These are phyloP conservation scores for Thecophora atra DNA, from an alignment of 2,888 invertebrate genomes.

Conservation along the genomic window DNA sequence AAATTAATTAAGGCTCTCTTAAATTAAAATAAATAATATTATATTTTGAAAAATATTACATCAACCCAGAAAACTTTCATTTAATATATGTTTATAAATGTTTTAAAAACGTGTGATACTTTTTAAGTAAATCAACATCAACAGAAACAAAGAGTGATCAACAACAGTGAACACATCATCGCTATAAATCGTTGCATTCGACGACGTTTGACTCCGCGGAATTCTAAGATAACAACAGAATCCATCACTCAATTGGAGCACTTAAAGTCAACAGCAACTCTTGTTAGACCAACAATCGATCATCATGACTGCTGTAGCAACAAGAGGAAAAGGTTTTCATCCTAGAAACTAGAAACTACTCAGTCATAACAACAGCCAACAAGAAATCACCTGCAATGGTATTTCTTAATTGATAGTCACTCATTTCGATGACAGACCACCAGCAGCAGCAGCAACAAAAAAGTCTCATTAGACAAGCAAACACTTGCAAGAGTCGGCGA, in stretches of 20 bases:
- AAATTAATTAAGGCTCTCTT: not conserved
- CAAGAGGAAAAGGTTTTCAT: not conserved
- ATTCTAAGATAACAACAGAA: conserved; percentile 16
- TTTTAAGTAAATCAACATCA: conserved; percentile 26
- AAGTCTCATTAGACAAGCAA: not conserved
- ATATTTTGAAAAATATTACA: no score
- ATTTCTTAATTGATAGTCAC: conserved; percentile 32
- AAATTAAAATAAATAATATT: no score
- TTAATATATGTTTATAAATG: no score
- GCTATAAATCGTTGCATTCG: conserved; percentile 30
- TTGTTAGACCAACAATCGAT: conserved; percentile 17
- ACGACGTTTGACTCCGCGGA: not conserved
- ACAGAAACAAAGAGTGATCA: no score
- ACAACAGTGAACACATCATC: no score
- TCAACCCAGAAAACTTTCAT: no score
- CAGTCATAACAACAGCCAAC: conserved; percentile 1
- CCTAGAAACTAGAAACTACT: not conserved
- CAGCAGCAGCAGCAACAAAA: not conserved
- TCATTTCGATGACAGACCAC: conserved; percentile 12
- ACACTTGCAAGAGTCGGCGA: no score
- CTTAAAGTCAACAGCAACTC: conserved; percentile 28
- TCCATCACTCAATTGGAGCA: conserved; percentile 15
- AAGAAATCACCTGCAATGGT: conserved; percentile 24
- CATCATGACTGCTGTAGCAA: not conserved
- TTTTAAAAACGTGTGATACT: conserved; percentile 17